A percentile compares a stretch with the other conserved stretches of the same genome.
Conservation (phyloP, 2,797 vertebrate species). For the Picus viridis region DNA sequence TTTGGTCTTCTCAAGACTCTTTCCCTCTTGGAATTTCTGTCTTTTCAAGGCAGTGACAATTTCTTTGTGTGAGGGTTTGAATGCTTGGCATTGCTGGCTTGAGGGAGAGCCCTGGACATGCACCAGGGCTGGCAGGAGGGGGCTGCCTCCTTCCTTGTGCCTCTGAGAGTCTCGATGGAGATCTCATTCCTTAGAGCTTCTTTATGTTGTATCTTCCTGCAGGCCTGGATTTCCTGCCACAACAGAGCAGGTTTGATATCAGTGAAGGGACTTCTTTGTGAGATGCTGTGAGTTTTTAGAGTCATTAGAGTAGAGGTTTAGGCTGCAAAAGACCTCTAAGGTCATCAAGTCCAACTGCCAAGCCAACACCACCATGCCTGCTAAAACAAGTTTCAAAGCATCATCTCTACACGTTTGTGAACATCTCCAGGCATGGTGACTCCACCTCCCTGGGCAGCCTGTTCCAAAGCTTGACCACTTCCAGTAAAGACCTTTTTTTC, state of each 20-base stretch:
- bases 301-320: too few species aligned
- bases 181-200: not conserved
- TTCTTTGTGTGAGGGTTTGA: not conserved
- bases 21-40: not conserved
- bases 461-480: too few species aligned
- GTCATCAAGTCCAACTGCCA: too few species aligned
- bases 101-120: fast-evolving
- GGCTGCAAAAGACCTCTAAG: too few species aligned
- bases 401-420: too few species aligned
- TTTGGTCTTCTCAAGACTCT: not conserved
- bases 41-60: not conserved
- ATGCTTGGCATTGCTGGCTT: not conserved
- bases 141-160: not conserved
- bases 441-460: too few species aligned
- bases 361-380: too few species aligned
- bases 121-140: fast-evolving
- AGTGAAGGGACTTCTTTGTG: not conserved
- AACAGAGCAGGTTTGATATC: not conserved
- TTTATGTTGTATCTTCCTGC: not conserved
- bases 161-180: not conserved
- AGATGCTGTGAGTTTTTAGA: not conserved
- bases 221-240: not conserved
- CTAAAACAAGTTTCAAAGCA: too few species aligned
- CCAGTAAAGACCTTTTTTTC: too few species aligned
- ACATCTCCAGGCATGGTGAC: too few species aligned